A percentile compares a stretch with the other conserved stretches of the same genome.
These are phyloP conservation scores for Aphodius sticticus DNA, from an alignment of 2,888 invertebrate genomes.

Conservation along the genomic window DNA sequence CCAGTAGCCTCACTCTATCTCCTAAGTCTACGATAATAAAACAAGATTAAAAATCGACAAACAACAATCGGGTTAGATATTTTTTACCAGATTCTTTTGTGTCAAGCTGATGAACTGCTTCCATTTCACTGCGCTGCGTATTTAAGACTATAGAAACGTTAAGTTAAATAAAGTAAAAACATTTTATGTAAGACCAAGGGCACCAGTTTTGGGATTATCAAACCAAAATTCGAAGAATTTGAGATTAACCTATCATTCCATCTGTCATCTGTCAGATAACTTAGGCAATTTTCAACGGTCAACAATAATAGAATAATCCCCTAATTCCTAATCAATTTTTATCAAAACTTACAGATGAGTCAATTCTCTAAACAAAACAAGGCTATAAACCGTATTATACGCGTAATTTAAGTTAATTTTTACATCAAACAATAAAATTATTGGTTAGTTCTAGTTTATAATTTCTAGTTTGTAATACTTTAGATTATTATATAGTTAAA, in stretches of 20 bases:
- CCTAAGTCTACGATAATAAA: slow-evolving; percentile 41
- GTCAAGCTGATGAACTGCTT: not conserved
- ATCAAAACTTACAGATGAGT: not conserved
- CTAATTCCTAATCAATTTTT: not conserved
- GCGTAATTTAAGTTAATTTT: too few species aligned
- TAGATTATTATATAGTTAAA: too few species aligned
- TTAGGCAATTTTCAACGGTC: not conserved
- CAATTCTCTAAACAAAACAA: not conserved
- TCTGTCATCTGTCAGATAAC: not conserved
- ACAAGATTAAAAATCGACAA: not conserved
- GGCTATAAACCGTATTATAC: too few species aligned
- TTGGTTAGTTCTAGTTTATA: too few species aligned
- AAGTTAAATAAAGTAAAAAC: not conserved
- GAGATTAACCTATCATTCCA: slow-evolving; percentile 4
- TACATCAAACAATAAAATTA: too few species aligned
- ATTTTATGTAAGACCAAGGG: not conserved
- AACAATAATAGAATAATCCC: not conserved
- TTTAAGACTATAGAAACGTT: not conserved
- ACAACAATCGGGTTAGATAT: not conserved
- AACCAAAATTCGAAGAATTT: not conserved
- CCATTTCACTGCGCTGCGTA: not conserved
- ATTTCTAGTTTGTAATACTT: too few species aligned
- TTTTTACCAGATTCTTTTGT: slow-evolving; percentile 8
- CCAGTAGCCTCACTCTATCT: slow-evolving; percentile 51
- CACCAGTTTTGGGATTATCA: not conserved